A percentile compares a stretch with the other conserved stretches of the same genome.
phyloP scores from a whole-genome alignment of 2,113 vertebrate genomes.

The Psilopsiagon aurifrons region DNA sequence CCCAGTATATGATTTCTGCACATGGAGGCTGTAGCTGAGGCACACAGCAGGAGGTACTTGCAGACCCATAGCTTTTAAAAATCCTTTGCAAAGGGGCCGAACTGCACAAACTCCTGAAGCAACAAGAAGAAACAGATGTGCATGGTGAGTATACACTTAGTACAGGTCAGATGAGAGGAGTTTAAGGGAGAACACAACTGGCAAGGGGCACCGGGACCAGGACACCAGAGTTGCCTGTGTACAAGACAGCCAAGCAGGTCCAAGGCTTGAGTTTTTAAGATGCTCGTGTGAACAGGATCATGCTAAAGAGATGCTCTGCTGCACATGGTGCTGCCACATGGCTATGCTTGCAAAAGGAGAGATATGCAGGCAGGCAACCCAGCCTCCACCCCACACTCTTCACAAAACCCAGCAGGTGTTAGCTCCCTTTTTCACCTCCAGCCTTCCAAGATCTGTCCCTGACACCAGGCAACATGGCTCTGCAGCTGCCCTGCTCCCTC shows the following conservation, averaged over 20 bases:
- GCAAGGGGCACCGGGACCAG: background rate
- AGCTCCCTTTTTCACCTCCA: background rate
- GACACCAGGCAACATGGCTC: accelerated
- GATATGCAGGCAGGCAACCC: background rate
- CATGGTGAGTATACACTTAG: background rate
- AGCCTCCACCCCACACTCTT: background rate
- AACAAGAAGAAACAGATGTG: background rate
- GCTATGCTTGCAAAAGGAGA: background rate
- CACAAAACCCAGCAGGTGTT: background rate
- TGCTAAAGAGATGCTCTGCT: accelerated
- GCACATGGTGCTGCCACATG: accelerated
- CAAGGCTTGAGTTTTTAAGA: background rate
- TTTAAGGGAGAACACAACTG: background rate
- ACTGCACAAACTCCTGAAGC: background rate
- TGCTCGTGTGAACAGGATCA: background rate
- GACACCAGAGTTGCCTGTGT: background rate
- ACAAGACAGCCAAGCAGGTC: background rate
- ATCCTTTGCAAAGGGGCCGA: background rate
- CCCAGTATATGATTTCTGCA: background rate
- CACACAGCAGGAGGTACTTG: background rate
- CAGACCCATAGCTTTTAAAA: background rate
- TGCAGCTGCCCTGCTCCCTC: background rate
- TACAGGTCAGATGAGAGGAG: background rate
- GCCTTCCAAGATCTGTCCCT: background rate
- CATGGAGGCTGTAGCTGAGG: background rate